A percentile compares a stretch with the other conserved stretches of the same genome.
phyloP scores from a whole-genome alignment of 2,797 vertebrate genomes.

The Spizella passerina region DNA sequence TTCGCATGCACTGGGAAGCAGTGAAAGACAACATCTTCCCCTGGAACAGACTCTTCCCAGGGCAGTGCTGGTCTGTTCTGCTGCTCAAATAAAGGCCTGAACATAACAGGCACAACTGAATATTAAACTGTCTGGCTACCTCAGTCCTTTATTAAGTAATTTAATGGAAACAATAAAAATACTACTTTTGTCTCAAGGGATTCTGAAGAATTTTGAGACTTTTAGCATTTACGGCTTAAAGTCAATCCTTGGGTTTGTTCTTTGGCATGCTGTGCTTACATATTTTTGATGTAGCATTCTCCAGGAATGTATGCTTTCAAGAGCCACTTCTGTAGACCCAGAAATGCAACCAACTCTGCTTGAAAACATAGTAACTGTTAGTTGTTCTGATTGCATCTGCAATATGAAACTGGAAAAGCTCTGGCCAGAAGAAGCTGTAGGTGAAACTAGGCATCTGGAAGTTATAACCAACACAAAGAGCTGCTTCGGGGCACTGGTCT shows the following conservation, averaged over 20 bases:
- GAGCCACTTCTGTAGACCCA: neutral
- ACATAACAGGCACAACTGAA: neutral
- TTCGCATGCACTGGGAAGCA: neutral
- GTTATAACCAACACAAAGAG: neutral
- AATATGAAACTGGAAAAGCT: neutral
- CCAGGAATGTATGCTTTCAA: neutral
- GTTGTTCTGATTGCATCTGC: neutral
- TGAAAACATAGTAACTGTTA: neutral
- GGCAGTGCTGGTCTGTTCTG: neutral
- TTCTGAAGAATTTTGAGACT: neutral
- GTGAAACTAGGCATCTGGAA: neutral
- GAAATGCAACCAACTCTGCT: neutral
- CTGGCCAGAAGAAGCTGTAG: neutral
- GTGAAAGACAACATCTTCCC: neutral
- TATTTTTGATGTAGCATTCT: neutral
- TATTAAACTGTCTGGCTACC: neutral
- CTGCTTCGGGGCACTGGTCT: fast-evolving
- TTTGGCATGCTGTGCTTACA: fast-evolving
- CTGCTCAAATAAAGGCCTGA: neutral
- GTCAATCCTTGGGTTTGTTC: neutral
- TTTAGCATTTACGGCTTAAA: neutral
- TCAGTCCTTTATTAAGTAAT: neutral
- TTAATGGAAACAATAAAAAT: neutral
- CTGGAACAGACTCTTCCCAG: neutral
- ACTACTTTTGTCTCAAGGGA: neutral